Percentiles rank a stretch among this genome's conserved stretches.
Evolutionary conservation across 2,888 invertebrate genomes (phyloP).

Genomic region (Heliconius sara): DNA sequence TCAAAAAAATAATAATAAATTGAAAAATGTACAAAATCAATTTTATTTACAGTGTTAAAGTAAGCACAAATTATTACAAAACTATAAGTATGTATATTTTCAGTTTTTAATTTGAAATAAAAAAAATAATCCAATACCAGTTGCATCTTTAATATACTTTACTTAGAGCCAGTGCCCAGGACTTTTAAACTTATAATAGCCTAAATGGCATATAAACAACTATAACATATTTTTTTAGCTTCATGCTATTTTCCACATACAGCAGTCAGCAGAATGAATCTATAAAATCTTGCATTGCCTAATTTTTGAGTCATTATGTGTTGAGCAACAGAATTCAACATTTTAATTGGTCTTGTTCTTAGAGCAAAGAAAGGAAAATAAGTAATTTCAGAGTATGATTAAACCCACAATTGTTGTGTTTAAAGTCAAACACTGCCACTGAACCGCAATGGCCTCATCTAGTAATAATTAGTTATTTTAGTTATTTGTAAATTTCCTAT

Average conservation of each 20-base stretch:
- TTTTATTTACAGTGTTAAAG: background rate
- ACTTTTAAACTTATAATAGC: background rate
- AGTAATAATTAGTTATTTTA: background rate
- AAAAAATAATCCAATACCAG: background rate
- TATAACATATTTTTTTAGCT: background rate
- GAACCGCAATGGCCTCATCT: too few relatives aligned
- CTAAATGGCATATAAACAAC: background rate
- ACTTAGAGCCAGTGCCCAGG: background rate
- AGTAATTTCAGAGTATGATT: background rate
- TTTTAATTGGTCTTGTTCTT: too few relatives aligned
- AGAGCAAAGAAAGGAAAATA: background rate
- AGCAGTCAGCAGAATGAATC: background rate
- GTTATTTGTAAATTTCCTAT: background rate
- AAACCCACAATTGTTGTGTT: background rate
- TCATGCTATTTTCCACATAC: background rate
- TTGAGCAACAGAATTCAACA: background rate
- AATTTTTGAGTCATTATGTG: background rate
- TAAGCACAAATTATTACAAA: background rate
- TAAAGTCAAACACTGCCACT: background rate
- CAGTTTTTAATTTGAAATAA: background rate
- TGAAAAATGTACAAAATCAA: background rate
- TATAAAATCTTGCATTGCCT: background rate
- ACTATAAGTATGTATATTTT: background rate
- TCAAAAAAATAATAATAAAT: too few relatives aligned
- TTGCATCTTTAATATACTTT: background rate